Conservation (phyloP, 2,888 invertebrate genomes). For the Odiellus spinosus region DNA sequence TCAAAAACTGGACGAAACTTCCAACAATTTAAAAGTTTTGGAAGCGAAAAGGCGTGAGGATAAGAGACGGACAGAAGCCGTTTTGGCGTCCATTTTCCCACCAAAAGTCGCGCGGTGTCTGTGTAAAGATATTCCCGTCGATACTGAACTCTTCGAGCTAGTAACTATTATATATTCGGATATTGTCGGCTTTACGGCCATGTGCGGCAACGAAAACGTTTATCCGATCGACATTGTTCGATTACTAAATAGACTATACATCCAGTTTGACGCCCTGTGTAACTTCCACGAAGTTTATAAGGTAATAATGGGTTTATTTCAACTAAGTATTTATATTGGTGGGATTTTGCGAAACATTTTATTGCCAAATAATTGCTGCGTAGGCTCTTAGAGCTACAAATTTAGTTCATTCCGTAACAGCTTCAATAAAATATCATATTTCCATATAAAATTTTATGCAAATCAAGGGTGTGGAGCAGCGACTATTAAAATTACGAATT, state of each 20-base stretch:
- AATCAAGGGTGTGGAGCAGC: too few relatives aligned
- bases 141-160: constrained; percentile 21
- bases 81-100: constrained; percentile 23
- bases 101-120: constrained; percentile 20
- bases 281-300: constrained; percentile 17
- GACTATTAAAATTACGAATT: too few relatives aligned
- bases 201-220: constrained; percentile 20
- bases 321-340: too few relatives aligned
- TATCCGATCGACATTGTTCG: constrained; percentile 23
- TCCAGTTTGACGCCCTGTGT: constrained; percentile 16
- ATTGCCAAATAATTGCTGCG: too few relatives aligned
- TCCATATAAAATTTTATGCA: too few relatives aligned
- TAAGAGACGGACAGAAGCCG: constrained; percentile 21
- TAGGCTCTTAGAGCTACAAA: too few relatives aligned
- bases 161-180: constrained; percentile 23
- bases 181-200: constrained; percentile 22
- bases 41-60: constrained; percentile 21
- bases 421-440: too few relatives aligned
- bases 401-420: too few relatives aligned
- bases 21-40: constrained; percentile 22
- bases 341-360: too few relatives aligned
- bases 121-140: constrained; percentile 18
- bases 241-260: constrained; percentile 20
- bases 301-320: too few relatives aligned
- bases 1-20: constrained; percentile 23